A percentile compares a stretch with the other conserved stretches of the same genome.
phyloP scores from a whole-genome alignment of 2,888 invertebrate genomes.

The Limnephilus rhombicus region DNA sequence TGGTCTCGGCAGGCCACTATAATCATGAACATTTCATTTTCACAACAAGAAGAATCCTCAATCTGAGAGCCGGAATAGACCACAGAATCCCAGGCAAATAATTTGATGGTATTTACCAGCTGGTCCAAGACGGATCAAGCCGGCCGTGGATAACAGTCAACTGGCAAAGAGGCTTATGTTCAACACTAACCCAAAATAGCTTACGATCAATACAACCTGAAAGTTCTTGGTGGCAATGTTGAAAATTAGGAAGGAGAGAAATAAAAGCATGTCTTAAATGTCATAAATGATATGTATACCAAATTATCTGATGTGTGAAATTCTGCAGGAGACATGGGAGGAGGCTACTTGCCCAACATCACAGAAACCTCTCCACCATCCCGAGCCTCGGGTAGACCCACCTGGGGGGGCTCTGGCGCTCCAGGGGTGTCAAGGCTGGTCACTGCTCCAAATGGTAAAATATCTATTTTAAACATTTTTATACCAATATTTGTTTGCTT shows the following conservation, averaged over 20 bases:
- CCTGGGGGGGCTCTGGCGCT: conserved; percentile 60
- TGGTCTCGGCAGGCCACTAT: neutral
- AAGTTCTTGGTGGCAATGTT: neutral
- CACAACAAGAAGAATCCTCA: neutral
- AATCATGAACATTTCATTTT: neutral
- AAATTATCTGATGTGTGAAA: neutral
- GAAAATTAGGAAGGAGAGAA: neutral
- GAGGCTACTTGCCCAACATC: conserved; percentile 74
- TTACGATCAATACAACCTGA: neutral
- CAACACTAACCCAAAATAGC: neutral
- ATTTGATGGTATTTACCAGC: neutral
- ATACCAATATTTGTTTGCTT: neutral
- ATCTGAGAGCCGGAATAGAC: neutral
- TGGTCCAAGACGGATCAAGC: neutral
- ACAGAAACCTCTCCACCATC: conserved; percentile 74
- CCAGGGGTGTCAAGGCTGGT: conserved; percentile 51
- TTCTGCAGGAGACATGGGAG: conserved; percentile 50
- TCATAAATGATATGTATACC: neutral
- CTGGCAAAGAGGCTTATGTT: neutral
- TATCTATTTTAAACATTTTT: neutral
- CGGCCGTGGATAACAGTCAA: neutral
- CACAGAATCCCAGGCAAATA: neutral
- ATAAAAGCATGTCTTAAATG: neutral
- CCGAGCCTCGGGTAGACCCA: conserved; percentile 44
- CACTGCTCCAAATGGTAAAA: conserved; percentile 38